Evolutionary conservation across 2,797 vertebrate species (phyloP), one percentile per base, ranked within the genome.

Genomic region (Melanotaenia pygmaea): DNA sequence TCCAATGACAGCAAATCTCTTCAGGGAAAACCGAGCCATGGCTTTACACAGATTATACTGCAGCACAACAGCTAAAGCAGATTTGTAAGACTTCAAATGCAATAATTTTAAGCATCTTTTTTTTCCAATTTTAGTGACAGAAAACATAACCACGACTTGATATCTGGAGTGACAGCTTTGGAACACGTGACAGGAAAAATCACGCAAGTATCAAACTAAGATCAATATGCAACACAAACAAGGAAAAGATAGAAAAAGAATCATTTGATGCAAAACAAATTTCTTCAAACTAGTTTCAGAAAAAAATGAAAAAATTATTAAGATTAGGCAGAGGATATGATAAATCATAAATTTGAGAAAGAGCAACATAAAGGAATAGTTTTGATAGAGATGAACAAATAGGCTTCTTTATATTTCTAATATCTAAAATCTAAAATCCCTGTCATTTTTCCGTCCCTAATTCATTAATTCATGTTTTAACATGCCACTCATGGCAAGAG

Each of bases 1-100:
- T 85, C 83, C 62, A 72, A 87, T 82, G 78, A 75, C 65, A 68
- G 82, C 63, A 91, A 91, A 92, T 88, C 91, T 91, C 81, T 91
- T 93, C 81, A 84, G 76, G 78, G 83, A 83, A 59, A 82, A 82
- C 81, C 82, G 83, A 91, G 86, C 88, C 72, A 72, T 75, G 77
- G 90, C 84, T 94, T 90, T 91, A 76, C 74, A 64, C 91, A 93
- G 91, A 93, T 94, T 93, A 93, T 63, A 51, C 64, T 76, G 77
- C 45, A 83, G 81, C 86, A 82, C 83, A 89, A 79, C 86, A 78
- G 81, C 86, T 88, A 91, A 93, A 91, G 90, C 88, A 89, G 87
- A 92, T 92, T 91, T 91, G 76, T 79, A 88, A 87, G 88, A 90
- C 79, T 89, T 90, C 74, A 86, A 81, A 74, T 60, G 74, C 67